Conservation (phyloP, 2,113 vertebrate genomes). For the Xenopus laevis region DNA sequence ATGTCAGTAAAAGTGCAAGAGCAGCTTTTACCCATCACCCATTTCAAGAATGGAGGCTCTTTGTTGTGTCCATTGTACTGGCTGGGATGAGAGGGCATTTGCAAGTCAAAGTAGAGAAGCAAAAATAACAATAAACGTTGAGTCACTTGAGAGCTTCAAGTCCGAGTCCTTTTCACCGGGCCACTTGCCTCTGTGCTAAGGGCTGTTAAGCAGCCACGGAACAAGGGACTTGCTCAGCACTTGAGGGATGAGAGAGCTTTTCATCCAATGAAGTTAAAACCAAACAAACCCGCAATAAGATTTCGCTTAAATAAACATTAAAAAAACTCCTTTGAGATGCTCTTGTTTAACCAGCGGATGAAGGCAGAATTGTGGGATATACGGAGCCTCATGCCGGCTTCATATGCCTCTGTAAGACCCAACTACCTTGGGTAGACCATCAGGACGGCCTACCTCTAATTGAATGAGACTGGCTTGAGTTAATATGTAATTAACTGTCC, state of each 20-base stretch:
- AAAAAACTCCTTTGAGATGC: conserved; percentile 32
- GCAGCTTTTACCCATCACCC: neutral
- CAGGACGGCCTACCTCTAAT: too few species aligned
- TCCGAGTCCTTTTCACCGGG: conserved; percentile 50
- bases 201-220: conserved; percentile 56
- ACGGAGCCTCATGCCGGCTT: too few species aligned
- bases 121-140: conserved; percentile 59
- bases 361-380: too few species aligned
- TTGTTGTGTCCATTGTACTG: conserved; percentile 49
- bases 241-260: conserved; percentile 58
- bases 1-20: neutral
- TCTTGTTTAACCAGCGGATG: neutral
- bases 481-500: too few species aligned
- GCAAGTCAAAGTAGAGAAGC: conserved; percentile 56
- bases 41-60: conserved; percentile 4
- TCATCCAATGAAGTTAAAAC: conserved; percentile 59
- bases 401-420: too few species aligned
- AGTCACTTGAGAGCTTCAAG: conserved; percentile 52
- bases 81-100: conserved; percentile 49
- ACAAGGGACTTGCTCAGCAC: conserved; percentile 56
- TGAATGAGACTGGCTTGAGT: too few species aligned
- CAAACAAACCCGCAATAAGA: conserved; percentile 55
- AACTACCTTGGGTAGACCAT: too few species aligned
- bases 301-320: conserved; percentile 46
- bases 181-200: conserved; percentile 3